A percentile compares a stretch with the other conserved stretches of the same genome.
These are phyloP conservation scores for Resseliella maxima DNA, from an alignment of 2,888 invertebrate genomes.

Conservation along the genomic window DNA sequence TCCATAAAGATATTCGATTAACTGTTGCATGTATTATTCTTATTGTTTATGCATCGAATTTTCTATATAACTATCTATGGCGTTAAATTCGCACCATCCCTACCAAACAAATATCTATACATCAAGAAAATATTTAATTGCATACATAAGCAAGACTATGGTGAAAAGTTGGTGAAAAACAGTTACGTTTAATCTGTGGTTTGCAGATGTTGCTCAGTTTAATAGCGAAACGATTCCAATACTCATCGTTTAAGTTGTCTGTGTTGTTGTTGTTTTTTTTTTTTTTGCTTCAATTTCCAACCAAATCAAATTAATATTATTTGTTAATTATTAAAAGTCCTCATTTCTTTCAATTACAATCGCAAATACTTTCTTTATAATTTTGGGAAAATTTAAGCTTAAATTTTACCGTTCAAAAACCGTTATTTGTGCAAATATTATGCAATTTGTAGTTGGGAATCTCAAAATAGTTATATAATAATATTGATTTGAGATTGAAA, in stretches of 20 bases:
- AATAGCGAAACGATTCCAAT: background rate
- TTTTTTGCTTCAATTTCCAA: too few species aligned
- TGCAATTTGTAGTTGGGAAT: background rate
- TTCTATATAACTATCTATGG: background rate
- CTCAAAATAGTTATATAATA: background rate
- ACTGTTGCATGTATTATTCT: too few species aligned
- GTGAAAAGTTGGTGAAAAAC: background rate
- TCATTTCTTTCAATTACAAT: too few species aligned
- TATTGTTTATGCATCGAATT: background rate
- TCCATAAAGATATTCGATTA: too few species aligned
- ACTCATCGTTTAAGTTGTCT: background rate
- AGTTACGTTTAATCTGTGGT: conserved; percentile 47
- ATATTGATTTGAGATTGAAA: background rate
- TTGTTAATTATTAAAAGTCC: too few species aligned
- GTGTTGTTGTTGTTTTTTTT: too few species aligned
- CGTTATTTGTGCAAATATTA: background rate
- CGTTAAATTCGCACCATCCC: conserved; percentile 48
- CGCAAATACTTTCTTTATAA: too few species aligned
- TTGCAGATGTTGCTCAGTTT: conserved; percentile 43
- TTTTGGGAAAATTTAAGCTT: too few species aligned
- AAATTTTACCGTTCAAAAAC: too few species aligned
- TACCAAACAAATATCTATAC: conserved; percentile 3
- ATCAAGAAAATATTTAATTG: conserved; percentile 20
- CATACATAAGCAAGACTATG: background rate
- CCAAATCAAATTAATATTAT: too few species aligned